Evolutionary conservation across 2,888 invertebrate species (phyloP).

Genomic region (Hetaerina titia): DNA sequence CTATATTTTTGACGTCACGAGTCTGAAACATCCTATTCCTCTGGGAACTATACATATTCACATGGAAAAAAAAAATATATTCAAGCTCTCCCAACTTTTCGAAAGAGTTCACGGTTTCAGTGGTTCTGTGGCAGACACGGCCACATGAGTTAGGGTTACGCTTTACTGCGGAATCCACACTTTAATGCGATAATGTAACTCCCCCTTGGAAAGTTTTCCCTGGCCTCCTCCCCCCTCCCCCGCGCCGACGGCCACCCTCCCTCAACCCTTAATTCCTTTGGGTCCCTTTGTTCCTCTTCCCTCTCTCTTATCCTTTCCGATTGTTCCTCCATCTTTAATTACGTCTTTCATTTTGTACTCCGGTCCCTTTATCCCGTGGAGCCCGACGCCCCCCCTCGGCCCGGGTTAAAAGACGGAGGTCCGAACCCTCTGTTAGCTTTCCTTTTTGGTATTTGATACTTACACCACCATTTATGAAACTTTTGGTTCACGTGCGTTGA

Average conservation of each 20-base stretch:
- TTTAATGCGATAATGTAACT: neutral
- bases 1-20: too few species aligned
- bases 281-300: neutral
- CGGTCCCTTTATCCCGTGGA: neutral
- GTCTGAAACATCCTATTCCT: too few species aligned
- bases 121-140: neutral
- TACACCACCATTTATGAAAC: neutral
- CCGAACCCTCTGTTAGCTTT: neutral
- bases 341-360: neutral
- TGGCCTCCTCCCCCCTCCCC: neutral
- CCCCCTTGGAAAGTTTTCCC: neutral
- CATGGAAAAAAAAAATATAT: too few species aligned
- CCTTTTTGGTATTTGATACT: neutral
- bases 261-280: neutral
- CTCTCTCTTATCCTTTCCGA: neutral
- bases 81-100: neutral
- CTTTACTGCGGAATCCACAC: neutral
- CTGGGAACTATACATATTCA: too few species aligned
- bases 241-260: neutral
- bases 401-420: neutral
- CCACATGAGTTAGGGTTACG: neutral
- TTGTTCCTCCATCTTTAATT: constrained; percentile 33
- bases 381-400: too few species aligned
- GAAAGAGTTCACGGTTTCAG: too few species aligned
- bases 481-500: neutral